A percentile compares a stretch with the other conserved stretches of the same genome.
phyloP scores from a whole-genome alignment of 2,797 vertebrate genomes.

The Cephalopachus bancanus region DNA sequence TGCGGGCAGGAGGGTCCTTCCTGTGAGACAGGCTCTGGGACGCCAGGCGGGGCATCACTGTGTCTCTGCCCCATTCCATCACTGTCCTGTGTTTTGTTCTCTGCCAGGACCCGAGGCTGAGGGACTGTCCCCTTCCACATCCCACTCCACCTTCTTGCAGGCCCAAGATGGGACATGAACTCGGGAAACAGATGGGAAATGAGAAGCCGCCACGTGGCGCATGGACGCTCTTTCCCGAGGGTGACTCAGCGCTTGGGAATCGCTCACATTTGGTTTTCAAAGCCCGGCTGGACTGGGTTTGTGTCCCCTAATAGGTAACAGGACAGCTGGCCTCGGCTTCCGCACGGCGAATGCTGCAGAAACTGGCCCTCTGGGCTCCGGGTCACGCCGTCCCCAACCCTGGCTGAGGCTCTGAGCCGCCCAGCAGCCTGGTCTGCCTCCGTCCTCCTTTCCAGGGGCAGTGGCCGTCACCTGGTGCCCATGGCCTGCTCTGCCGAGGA shows the following conservation, averaged over 20 bases:
- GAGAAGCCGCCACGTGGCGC: not conserved
- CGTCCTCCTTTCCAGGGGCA: fast-evolving
- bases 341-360: not conserved
- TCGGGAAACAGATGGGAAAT: not conserved
- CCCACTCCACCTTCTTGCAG: not conserved
- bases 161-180: fast-evolving
- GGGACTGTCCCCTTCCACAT: not conserved
- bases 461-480: not conserved
- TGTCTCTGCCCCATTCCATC: not conserved
- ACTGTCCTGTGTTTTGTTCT: not conserved
- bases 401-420: not conserved
- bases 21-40: fast-evolving
- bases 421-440: not conserved
- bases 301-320: not conserved
- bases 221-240: not conserved
- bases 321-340: conserved; percentile 29
- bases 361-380: not conserved
- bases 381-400: not conserved
- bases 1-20: not conserved
- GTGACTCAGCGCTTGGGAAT: conserved; percentile 61
- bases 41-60: fast-evolving
- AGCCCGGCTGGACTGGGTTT: conserved; percentile 31
- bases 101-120: fast-evolving
- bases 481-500: fast-evolving
- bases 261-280: conserved; percentile 52